A percentile compares a stretch with the other conserved stretches of the same genome.
phyloP scores from a whole-genome alignment of 2,888 invertebrate species.

The Drosophila kambysellisi region DNA sequence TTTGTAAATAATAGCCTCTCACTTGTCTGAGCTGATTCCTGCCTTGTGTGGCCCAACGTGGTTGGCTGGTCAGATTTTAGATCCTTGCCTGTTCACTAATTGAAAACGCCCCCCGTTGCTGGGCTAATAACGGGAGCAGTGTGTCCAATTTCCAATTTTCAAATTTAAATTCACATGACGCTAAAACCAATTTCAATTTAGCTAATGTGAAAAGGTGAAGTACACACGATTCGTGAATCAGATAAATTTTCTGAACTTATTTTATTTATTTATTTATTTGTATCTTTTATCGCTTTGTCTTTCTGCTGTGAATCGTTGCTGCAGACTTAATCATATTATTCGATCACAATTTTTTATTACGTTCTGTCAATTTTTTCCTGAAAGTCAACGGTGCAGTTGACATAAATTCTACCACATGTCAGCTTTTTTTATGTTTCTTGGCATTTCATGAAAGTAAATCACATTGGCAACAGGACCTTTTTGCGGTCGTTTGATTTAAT shows the following conservation, averaged over 20 bases:
- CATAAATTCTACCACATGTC: conserved; percentile 25
- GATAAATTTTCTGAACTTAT: neutral
- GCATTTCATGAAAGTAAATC: conserved; percentile 1
- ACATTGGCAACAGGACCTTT: conserved; percentile 37
- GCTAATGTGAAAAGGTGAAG: neutral
- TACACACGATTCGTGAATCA: neutral
- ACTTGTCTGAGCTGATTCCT: conserved; percentile 11
- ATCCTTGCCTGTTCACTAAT: conserved; percentile 21
- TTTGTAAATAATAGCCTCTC: neutral
- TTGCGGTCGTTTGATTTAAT: conserved; percentile 66
- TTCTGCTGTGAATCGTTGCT: neutral
- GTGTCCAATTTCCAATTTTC: too few relatives aligned
- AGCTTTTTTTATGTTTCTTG: neutral
- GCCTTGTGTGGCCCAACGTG: neutral
- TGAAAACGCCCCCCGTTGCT: conserved; percentile 21
- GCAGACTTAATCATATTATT: conserved; percentile 2
- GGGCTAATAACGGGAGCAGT: conserved; percentile 52
- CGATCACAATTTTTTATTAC: neutral
- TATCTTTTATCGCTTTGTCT: too few relatives aligned
- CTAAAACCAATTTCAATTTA: conserved; percentile 36
- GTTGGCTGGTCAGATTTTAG: conserved; percentile 7
- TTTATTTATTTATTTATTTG: neutral
- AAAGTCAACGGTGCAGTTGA: conserved; percentile 8
- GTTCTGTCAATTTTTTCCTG: conserved; percentile 9
- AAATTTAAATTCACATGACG: conserved; percentile 55